Evolutionary conservation across 2,888 invertebrate species (phyloP).

Genomic region (Drosophila birchii): DNA sequence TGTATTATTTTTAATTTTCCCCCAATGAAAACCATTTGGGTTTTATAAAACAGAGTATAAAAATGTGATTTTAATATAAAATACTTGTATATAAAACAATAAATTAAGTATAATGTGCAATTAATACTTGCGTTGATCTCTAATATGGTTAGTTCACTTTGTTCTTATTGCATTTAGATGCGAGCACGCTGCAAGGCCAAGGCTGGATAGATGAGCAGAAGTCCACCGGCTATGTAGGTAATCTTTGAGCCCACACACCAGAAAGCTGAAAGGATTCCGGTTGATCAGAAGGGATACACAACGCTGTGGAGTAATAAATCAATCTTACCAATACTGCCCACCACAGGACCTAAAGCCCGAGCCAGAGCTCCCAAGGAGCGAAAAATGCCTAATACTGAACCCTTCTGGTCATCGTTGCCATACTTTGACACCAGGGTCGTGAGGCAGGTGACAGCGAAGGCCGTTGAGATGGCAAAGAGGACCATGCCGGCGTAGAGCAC

Average conservation of each 20-base stretch:
- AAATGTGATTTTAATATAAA: slow-evolving; percentile 45
- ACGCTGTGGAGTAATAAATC: too few species aligned
- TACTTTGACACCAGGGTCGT: slow-evolving; percentile 96
- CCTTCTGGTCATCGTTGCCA: slow-evolving; percentile 93
- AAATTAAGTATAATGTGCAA: slow-evolving; percentile 56
- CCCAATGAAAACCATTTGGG: not conserved
- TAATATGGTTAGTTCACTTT: slow-evolving; percentile 37
- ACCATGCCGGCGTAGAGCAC: slow-evolving; percentile 93
- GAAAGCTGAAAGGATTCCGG: slow-evolving; percentile 87
- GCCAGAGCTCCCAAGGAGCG: slow-evolving; percentile 97
- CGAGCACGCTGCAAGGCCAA: slow-evolving; percentile 86
- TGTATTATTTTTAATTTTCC: too few species aligned
- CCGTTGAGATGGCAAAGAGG: slow-evolving; percentile 94
- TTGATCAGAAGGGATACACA: slow-evolving; percentile 43
- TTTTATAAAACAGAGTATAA: slow-evolving; percentile 41
- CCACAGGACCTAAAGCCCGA: slow-evolving; percentile 94
- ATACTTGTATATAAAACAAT: slow-evolving; percentile 45
- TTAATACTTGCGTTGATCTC: slow-evolving; percentile 64
- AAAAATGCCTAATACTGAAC: slow-evolving; percentile 96
- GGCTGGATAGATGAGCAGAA: slow-evolving; percentile 91
- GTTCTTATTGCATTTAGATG: slow-evolving; percentile 53
- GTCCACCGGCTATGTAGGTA: slow-evolving; percentile 93
- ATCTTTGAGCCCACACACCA: slow-evolving; percentile 94
- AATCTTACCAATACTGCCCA: slow-evolving; percentile 91
- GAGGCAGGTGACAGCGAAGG: slow-evolving; percentile 97